Evolutionary conservation across 1,140 invertebrate genomes (phyloP).

Genomic region (Philopotamus ludificatus): DNA sequence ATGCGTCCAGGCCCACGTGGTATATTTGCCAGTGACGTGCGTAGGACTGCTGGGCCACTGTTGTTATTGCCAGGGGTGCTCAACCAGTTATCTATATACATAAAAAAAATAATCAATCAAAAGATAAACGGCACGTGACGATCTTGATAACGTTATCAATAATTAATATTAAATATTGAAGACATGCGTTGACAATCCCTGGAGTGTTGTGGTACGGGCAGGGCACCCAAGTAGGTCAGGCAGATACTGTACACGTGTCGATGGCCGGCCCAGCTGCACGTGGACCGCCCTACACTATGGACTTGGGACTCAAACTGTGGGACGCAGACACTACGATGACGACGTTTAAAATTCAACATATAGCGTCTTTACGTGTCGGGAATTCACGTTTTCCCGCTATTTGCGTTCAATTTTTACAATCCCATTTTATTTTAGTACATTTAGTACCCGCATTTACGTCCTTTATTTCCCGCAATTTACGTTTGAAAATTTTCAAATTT

Average conservation of each 20-base stretch:
- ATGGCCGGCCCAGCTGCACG: slow-evolving; percentile 21
- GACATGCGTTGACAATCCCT: background rate
- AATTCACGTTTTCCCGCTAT: too few relatives aligned
- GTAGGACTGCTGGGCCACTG: slow-evolving; percentile 25
- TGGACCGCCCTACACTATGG: slow-evolving; percentile 18
- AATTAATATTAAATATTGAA: too few relatives aligned
- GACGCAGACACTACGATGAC: background rate
- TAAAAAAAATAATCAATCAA: background rate
- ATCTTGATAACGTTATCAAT: too few relatives aligned
- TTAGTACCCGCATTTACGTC: too few relatives aligned
- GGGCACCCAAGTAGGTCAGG: slow-evolving; percentile 24
- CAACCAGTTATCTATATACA: background rate
- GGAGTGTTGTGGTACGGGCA: slow-evolving; percentile 8
- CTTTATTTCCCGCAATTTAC: too few relatives aligned
- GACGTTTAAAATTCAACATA: background rate
- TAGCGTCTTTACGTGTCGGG: background rate
- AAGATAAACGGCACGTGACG: too few relatives aligned
- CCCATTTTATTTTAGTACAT: too few relatives aligned
- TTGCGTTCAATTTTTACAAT: too few relatives aligned
- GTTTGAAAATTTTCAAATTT: too few relatives aligned
- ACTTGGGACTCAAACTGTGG: background rate
- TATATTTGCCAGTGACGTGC: slow-evolving; percentile 25
- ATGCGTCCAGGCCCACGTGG: slow-evolving; percentile 22
- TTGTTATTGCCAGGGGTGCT: background rate
- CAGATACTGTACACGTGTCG: slow-evolving; percentile 31